Conservation (phyloP, 2,888 invertebrate genomes). For the Galeruca laticollis region DNA sequence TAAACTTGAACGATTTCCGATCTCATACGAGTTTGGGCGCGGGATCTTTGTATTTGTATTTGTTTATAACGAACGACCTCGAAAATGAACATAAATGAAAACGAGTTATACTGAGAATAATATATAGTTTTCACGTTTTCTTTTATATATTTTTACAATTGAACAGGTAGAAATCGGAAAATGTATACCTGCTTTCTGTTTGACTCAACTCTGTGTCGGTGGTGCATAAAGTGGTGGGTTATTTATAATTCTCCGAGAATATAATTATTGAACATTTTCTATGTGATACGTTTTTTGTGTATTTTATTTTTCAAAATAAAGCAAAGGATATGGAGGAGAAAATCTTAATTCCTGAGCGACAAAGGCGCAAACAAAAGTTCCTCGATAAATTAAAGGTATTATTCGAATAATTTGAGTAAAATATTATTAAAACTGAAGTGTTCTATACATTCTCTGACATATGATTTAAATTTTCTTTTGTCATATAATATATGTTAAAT, state of each 20-base stretch:
- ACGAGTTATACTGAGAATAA: slow-evolving; percentile 9
- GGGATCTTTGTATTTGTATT: slow-evolving; percentile 18
- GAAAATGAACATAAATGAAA: slow-evolving; percentile 12
- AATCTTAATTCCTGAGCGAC: slow-evolving; percentile 49
- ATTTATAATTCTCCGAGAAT: slow-evolving; percentile 44
- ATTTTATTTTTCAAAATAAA: neutral
- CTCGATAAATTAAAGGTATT: slow-evolving; percentile 50
- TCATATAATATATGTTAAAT: neutral
- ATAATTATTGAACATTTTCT: slow-evolving; percentile 22
- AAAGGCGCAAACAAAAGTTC: slow-evolving; percentile 51
- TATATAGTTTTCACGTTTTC: neutral
- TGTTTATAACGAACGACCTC: slow-evolving; percentile 20
- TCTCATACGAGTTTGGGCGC: slow-evolving; percentile 8
- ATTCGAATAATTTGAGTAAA: neutral
- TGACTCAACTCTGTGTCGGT: neutral
- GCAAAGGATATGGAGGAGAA: slow-evolving; percentile 45
- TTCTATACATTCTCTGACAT: neutral
- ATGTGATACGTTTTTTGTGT: neutral
- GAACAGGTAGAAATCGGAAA: neutral
- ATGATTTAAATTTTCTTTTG: neutral
- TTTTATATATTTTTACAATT: neutral
- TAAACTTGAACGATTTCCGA: neutral
- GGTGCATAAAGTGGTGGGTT: slow-evolving; percentile 31
- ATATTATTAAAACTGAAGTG: neutral
- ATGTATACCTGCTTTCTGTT: slow-evolving; percentile 26